Evolutionary conservation across 2,113 vertebrate genomes (phyloP).

Genomic region (Actenoides hombroni): DNA sequence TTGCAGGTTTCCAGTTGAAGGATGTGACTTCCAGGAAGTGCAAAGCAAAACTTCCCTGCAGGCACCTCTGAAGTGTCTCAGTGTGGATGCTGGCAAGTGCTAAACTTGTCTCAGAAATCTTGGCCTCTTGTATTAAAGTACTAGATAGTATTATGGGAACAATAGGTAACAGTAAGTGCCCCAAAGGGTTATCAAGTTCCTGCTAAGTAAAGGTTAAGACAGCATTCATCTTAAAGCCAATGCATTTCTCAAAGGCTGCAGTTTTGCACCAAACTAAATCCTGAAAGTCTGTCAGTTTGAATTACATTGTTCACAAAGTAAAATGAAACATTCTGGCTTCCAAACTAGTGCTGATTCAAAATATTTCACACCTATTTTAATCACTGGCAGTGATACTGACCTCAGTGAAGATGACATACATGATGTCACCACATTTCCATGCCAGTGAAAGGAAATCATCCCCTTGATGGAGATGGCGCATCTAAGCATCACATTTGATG

Average conservation of each 20-base stretch:
- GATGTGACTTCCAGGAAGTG: neutral
- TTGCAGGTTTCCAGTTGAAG: neutral
- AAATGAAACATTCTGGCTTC: constrained; percentile 31
- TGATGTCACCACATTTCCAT: neutral
- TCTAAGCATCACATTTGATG: neutral
- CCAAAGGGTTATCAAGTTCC: constrained; percentile 49
- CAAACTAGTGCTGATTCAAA: neutral
- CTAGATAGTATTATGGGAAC: constrained; percentile 25
- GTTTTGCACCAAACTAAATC: constrained; percentile 13
- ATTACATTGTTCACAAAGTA: constrained; percentile 4
- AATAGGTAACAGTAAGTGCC: constrained; percentile 22
- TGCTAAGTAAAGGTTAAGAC: constrained; percentile 30
- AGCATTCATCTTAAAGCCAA: constrained; percentile 57
- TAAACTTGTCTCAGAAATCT: neutral
- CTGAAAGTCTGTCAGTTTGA: constrained; percentile 48
- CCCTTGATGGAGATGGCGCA: neutral
- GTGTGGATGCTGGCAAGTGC: neutral
- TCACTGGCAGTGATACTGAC: neutral
- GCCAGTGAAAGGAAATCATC: neutral
- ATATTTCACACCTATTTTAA: constrained; percentile 1
- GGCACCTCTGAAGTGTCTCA: constrained; percentile 3
- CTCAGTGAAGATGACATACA: neutral
- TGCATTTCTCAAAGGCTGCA: constrained; percentile 19
- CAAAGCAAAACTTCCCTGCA: neutral
- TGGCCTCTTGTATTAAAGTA: neutral